Conservation (phyloP, 2,113 vertebrate genomes). For the Elachura formosa region DNA sequence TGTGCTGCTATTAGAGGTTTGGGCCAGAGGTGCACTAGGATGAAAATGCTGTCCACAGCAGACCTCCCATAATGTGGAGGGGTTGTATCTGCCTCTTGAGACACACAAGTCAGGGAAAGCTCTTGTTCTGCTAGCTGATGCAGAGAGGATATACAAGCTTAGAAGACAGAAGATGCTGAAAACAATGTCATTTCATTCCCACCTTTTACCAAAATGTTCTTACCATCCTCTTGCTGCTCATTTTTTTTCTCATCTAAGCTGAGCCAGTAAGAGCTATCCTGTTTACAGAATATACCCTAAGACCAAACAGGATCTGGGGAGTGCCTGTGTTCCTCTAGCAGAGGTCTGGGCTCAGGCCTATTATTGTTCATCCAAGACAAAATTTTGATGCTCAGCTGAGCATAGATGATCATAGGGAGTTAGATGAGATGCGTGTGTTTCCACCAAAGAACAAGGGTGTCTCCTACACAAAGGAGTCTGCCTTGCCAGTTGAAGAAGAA, state of each 20-base stretch:
- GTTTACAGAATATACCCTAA: neutral
- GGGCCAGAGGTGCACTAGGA: neutral
- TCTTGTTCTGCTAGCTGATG: neutral
- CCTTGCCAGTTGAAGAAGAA: neutral
- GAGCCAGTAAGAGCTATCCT: neutral
- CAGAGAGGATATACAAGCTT: neutral
- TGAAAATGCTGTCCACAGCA: neutral
- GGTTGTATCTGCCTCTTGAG: neutral
- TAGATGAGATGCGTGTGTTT: neutral
- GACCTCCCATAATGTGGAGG: neutral
- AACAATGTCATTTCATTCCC: neutral
- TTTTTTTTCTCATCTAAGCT: neutral
- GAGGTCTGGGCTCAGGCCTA: neutral
- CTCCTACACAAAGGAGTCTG: neutral
- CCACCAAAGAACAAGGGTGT: neutral
- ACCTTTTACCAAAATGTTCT: neutral
- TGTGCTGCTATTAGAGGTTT: neutral
- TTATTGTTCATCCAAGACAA: neutral
- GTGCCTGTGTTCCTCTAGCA: neutral
- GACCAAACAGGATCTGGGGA: neutral
- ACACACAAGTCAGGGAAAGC: neutral
- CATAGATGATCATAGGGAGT: no score
- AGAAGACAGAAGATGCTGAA: neutral
- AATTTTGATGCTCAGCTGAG: neutral
- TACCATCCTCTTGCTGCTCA: neutral